Conservation (phyloP, 2,113 vertebrate species). For the Artemisiospiza belli region DNA sequence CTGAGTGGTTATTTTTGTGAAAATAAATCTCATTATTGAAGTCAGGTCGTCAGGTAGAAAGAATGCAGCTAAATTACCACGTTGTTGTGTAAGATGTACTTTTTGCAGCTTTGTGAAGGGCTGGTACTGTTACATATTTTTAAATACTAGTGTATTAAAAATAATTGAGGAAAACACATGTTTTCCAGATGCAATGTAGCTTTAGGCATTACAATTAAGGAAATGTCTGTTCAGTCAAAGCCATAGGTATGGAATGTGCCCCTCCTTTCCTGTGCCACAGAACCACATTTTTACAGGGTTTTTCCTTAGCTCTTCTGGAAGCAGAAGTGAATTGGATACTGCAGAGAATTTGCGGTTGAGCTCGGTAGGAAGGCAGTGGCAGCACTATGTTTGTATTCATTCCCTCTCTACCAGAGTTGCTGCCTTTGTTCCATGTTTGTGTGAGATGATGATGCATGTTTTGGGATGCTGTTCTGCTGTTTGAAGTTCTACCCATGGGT, state of each 20-base stretch:
- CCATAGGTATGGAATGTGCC: slow-evolving; percentile 31
- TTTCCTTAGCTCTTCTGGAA: background rate
- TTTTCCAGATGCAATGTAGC: background rate
- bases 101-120: background rate
- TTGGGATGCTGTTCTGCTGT: background rate
- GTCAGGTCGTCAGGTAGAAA: background rate
- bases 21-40: background rate
- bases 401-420: background rate
- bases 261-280: slow-evolving; percentile 47
- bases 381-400: background rate
- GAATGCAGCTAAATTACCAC: background rate
- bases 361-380: background rate
- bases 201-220: background rate
- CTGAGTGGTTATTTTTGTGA: background rate
- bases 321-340: background rate
- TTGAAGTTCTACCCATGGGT: fast-evolving
- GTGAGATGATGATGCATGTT: background rate
- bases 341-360: background rate
- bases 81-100: fast-evolving
- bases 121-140: background rate
- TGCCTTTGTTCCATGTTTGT: background rate
- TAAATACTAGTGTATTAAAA: background rate
- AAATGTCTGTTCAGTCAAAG: slow-evolving; percentile 1
- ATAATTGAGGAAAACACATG: background rate
- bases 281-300: slow-evolving; percentile 1